Conservation (phyloP, 2,888 invertebrate genomes). For the Lasioglossum marginatum region DNA sequence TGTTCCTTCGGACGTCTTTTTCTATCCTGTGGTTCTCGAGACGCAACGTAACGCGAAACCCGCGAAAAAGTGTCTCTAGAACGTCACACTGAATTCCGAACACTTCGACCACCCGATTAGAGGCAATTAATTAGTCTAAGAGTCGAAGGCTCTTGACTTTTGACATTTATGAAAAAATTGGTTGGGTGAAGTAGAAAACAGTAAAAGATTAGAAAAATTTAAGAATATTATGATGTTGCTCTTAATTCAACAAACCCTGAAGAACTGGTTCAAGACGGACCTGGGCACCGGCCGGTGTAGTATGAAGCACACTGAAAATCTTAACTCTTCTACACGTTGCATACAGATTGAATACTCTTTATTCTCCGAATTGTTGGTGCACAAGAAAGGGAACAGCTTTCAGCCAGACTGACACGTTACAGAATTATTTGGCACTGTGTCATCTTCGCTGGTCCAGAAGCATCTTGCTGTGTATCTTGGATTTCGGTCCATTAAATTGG, state of each 20-base stretch:
- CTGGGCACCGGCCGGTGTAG: too few relatives aligned
- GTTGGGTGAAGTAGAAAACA: too few relatives aligned
- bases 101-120: too few relatives aligned
- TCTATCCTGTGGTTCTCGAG: background rate
- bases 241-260: too few relatives aligned
- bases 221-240: too few relatives aligned
- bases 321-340: background rate
- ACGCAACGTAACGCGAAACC: too few relatives aligned
- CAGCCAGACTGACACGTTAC: slow-evolving; percentile 56
- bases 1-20: background rate
- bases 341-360: background rate
- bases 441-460: slow-evolving; percentile 32
- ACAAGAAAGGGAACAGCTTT: background rate
- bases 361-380: background rate
- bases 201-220: too few relatives aligned
- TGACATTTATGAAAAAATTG: too few relatives aligned
- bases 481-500: background rate
- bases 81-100: too few relatives aligned
- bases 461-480: background rate
- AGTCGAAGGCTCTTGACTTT: too few relatives aligned
- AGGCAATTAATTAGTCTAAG: too few relatives aligned
- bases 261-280: background rate
- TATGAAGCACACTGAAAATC: background rate
- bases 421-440: slow-evolving; percentile 58
- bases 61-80: too few relatives aligned